phyloP scores from a whole-genome alignment of 2,797 vertebrate genomes.

The Lateolabrax maculatus region DNA sequence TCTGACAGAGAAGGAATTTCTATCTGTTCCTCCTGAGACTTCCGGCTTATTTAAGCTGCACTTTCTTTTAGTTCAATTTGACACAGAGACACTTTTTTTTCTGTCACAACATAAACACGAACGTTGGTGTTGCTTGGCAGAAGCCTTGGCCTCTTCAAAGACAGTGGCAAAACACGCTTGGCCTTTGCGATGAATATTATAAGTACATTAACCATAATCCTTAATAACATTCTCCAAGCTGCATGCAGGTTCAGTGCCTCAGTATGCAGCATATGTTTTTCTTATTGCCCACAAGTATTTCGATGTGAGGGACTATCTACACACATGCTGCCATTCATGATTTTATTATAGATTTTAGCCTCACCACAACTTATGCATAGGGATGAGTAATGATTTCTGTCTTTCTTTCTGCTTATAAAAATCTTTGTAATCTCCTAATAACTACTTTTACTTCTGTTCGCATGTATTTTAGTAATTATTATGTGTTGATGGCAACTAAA shows the following conservation, averaged over 20 bases:
- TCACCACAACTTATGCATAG: constrained; percentile 83
- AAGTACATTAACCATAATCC: constrained; percentile 90
- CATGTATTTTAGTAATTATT: constrained; percentile 18
- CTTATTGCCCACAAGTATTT: constrained; percentile 91
- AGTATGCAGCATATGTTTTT: constrained; percentile 90
- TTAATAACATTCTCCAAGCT: constrained; percentile 93
- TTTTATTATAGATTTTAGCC: constrained; percentile 88
- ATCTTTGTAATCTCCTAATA: constrained; percentile 28
- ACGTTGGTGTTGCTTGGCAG: constrained; percentile 76
- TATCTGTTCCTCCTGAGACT: constrained; percentile 57
- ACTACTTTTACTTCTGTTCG: constrained; percentile 13
- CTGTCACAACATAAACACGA: constrained; percentile 59
- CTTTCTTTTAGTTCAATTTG: constrained; percentile 60
- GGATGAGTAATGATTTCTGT: constrained; percentile 75
- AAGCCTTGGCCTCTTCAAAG: constrained; percentile 69
- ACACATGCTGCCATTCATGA: constrained; percentile 87
- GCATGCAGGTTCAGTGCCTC: constrained; percentile 90
- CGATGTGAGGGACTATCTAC: constrained; percentile 86
- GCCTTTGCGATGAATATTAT: constrained; percentile 66
- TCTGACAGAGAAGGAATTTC: constrained; percentile 69
- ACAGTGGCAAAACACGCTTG: constrained; percentile 70
- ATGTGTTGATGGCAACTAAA: constrained; percentile 29
- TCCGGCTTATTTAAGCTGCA: constrained; percentile 44
- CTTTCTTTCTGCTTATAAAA: constrained; percentile 69
- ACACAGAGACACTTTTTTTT: constrained; percentile 45